Conservation (phyloP, 53 echinoderm and acorn worm species). For the Hippasteria phrygiana region DNA sequence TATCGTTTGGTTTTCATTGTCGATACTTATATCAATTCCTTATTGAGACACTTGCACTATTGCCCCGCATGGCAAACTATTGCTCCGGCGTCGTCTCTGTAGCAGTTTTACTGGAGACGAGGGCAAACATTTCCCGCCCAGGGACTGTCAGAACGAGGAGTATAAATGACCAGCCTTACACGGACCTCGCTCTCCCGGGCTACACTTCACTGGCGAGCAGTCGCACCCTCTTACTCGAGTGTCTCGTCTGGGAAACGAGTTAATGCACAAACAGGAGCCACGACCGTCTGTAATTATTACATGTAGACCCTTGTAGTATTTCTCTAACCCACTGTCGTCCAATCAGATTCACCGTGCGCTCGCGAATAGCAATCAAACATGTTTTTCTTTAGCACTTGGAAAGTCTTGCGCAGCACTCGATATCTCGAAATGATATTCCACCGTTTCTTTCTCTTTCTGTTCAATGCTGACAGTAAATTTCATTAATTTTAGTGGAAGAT, state of each 20-base stretch:
- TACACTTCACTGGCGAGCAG: not conserved
- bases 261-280: slow-evolving; percentile 22
- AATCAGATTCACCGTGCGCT: too few species aligned
- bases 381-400: too few species aligned
- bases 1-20: too few species aligned
- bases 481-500: not conserved
- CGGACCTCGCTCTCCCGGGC: not conserved
- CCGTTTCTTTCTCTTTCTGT: not conserved
- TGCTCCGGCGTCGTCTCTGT: not conserved
- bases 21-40: too few species aligned
- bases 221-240: not conserved
- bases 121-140: slow-evolving; percentile 3
- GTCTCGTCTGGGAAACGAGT: not conserved
- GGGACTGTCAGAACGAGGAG: slow-evolving; percentile 29
- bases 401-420: not conserved
- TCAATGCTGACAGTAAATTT: not conserved
- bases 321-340: too few species aligned
- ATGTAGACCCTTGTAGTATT: not conserved
- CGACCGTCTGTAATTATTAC: not conserved
- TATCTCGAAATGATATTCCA: not conserved
- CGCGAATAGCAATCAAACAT: too few species aligned
- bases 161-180: slow-evolving; percentile 47
- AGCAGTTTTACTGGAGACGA: not conserved
- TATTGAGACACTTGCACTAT: too few species aligned
- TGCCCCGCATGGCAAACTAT: too few species aligned